Evolutionary conservation across 1,140 invertebrate genomes (phyloP).

Genomic region (Theocolax elegans): DNA sequence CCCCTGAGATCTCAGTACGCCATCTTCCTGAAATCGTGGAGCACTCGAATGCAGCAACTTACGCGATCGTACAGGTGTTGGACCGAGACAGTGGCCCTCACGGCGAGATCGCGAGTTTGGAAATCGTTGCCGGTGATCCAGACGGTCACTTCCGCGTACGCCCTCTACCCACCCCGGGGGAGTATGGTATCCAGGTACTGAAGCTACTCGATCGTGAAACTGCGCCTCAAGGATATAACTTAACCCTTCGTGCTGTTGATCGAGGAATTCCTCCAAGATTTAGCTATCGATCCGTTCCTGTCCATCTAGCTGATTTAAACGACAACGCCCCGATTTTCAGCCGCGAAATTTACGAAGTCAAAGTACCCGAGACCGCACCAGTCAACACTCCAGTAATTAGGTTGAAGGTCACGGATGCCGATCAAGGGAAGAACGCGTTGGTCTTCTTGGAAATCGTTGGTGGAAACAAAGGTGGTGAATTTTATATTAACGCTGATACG

Average conservation of each 20-base stretch:
- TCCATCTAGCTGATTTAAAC: slow-evolving; percentile 83
- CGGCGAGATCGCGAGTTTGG: slow-evolving; percentile 84
- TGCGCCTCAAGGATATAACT: slow-evolving; percentile 83
- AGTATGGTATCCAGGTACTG: slow-evolving; percentile 82
- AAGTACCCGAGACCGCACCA: slow-evolving; percentile 88
- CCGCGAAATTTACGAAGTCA: slow-evolving; percentile 87
- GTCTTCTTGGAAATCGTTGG: slow-evolving; percentile 90
- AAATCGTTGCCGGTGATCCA: slow-evolving; percentile 89
- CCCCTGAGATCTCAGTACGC: slow-evolving; percentile 84
- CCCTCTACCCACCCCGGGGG: slow-evolving; percentile 67
- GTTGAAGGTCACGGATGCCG: slow-evolving; percentile 86
- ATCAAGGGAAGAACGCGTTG: slow-evolving; percentile 83
- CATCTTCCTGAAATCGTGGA: slow-evolving; percentile 85
- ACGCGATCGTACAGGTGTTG: slow-evolving; percentile 87
- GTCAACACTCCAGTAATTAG: slow-evolving; percentile 87
- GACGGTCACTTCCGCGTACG: slow-evolving; percentile 86
- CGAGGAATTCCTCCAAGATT: slow-evolving; percentile 80
- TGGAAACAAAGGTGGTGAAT: slow-evolving; percentile 91
- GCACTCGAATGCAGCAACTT: slow-evolving; percentile 86
- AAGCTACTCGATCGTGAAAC: slow-evolving; percentile 80
- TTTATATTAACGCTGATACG: slow-evolving; percentile 86
- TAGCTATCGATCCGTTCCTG: slow-evolving; percentile 80
- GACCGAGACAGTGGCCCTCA: slow-evolving; percentile 86
- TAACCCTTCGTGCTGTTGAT: slow-evolving; percentile 88
- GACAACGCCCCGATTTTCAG: slow-evolving; percentile 91